Evolutionary conservation across 2,113 vertebrate genomes (phyloP), one percentile per base, ranked within the genome.

Genomic region (Hypomesus transpacificus): DNA sequence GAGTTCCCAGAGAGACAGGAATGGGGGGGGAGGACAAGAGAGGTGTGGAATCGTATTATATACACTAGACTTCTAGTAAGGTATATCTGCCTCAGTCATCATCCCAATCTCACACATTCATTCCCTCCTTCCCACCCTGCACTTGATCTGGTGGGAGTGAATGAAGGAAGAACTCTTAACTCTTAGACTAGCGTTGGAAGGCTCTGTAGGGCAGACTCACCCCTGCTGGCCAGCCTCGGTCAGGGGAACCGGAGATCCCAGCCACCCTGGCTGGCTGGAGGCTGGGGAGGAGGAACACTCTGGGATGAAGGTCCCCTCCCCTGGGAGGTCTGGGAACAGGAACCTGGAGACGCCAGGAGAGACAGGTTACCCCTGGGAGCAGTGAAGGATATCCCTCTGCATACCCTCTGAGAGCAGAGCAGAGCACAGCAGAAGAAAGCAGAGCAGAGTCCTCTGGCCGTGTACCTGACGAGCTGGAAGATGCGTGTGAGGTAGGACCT

Each of bases 291-390:
- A 69, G 0, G 88, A 86, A 1, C 89, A 68, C 4, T 92, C 90
- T 28, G 93, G 92, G 75, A 98, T 92, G 56, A 94, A 86, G 77
- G 92, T 91, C 67, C 96, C 96, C 82, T 98, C 96, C 16, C 95
- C 95, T 17, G 96, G 97, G 71, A 99, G 92, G 70, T 94, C 94
- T 68, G 96, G 95, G 86, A 98, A 99, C 70, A 99, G 87, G 90
- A 99, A 98, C 86, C 97, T 98, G 84, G 70, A 80, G 34, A 57
- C 16, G 70, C 26, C 73, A 54, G 54, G 16, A 56, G 3, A 34
- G 1, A 72, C 11, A 18, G 34, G 4, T 46, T 46, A 46, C 39
- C 39, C 7, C 39, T 9, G 39, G 9, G 7, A 46, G 39, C 8
- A 46, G 7, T 9, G 39, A 46, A 46, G 9, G 39, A 13, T 46